Percentiles rank a stretch among this genome's conserved stretches.
phyloP scores from a whole-genome alignment of 2,888 invertebrate species.

The Sinelater perroti region DNA sequence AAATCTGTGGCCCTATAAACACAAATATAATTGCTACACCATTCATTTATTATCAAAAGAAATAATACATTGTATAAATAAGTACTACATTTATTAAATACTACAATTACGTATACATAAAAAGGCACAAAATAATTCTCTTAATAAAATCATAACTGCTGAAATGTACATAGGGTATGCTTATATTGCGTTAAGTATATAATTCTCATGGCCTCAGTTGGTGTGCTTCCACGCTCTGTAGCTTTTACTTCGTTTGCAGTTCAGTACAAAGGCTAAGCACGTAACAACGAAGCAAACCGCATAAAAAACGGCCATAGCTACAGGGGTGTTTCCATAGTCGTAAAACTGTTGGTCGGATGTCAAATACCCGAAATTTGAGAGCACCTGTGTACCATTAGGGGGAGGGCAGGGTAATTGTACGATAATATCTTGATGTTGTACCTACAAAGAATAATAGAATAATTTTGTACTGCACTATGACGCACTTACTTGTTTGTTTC shows the following conservation, averaged over 20 bases:
- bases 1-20: no score
- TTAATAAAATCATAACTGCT: slow-evolving; percentile 7
- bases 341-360: slow-evolving; percentile 64
- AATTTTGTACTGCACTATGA: neutral
- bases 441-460: slow-evolving; percentile 60
- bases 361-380: slow-evolving; percentile 64
- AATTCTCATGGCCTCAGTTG: neutral
- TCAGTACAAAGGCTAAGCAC: slow-evolving; percentile 69
- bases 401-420: slow-evolving; percentile 83
- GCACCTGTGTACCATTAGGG: slow-evolving; percentile 78
- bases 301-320: slow-evolving; percentile 71
- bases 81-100: slow-evolving; percentile 8
- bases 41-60: no score
- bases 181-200: neutral
- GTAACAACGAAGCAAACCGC: slow-evolving; percentile 68
- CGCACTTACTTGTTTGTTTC: slow-evolving; percentile 74
- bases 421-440: slow-evolving; percentile 87
- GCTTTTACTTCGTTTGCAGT: slow-evolving; percentile 63
- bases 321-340: slow-evolving; percentile 64
- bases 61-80: neutral
- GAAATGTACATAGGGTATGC: slow-evolving; percentile 13
- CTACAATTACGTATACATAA: slow-evolving; percentile 13
- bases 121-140: slow-evolving; percentile 12
- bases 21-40: no score
- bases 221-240: slow-evolving; percentile 14